These are phyloP conservation scores for Papilio dardanus DNA, from an alignment of 1,140 invertebrate genomes.

Conservation along the genomic window DNA sequence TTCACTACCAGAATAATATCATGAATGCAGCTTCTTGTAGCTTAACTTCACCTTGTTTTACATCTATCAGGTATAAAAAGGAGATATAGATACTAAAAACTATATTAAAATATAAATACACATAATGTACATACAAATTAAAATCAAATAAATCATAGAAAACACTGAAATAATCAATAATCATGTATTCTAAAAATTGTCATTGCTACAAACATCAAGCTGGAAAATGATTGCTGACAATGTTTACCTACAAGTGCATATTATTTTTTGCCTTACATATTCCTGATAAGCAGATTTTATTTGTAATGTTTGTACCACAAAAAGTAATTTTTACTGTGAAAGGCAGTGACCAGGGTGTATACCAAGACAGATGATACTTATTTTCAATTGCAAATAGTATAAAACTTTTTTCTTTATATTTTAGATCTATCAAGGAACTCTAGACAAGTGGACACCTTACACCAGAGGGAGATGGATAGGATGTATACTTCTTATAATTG, in stretches of 20 bases:
- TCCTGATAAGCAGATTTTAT: not conserved
- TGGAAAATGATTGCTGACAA: too few relatives aligned
- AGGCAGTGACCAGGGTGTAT: too few relatives aligned
- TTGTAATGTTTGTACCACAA: not conserved
- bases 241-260: too few relatives aligned
- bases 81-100: too few relatives aligned
- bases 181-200: not conserved
- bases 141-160: not conserved
- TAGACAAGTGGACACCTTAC: slow-evolving; percentile 87
- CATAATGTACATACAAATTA: not conserved
- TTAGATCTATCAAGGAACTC: slow-evolving; percentile 83
- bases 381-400: not conserved
- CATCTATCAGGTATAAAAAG: too few relatives aligned
- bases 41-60: not conserved
- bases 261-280: not conserved
- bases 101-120: not conserved
- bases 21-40: not conserved
- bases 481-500: slow-evolving; percentile 80
- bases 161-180: too few relatives aligned
- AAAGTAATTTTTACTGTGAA: too few relatives aligned
- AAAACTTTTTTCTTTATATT: slow-evolving; percentile 36
- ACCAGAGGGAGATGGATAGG: slow-evolving; percentile 83
- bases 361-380: too few relatives aligned
- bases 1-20: not conserved
- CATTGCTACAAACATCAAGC: too few relatives aligned